A percentile compares a stretch with the other conserved stretches of the same genome.
These are phyloP conservation scores for Digitonthophagus gazella DNA, from an alignment of 2,888 invertebrate genomes.

Conservation along the genomic window DNA sequence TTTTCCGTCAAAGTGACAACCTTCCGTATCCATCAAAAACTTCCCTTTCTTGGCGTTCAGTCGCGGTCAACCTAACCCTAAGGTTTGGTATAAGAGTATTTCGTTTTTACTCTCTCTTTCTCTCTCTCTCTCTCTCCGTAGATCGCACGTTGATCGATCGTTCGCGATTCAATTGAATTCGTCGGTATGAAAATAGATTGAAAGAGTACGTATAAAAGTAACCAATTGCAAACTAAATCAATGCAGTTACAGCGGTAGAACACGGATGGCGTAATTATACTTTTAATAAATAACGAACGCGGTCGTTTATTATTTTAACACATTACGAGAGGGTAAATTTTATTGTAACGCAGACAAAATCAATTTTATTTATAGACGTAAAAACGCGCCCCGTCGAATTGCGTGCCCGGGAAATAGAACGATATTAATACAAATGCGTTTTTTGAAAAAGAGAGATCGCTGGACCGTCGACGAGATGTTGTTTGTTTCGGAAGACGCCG, in stretches of 20 bases:
- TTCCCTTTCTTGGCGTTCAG: background rate
- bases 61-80: background rate
- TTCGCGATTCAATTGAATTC: too few species aligned
- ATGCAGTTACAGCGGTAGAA: background rate
- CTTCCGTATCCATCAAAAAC: background rate
- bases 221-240: background rate
- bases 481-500: slow-evolving; percentile 2
- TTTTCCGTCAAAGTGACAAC: background rate
- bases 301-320: background rate
- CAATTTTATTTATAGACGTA: background rate
- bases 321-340: background rate
- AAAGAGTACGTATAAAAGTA: background rate
- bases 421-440: background rate
- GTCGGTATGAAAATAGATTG: background rate
- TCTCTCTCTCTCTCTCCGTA: background rate
- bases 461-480: background rate
- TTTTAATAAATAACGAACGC: background rate
- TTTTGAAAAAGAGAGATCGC: background rate
- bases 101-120: too few species aligned
- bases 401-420: background rate
- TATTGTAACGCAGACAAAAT: background rate
- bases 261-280: background rate
- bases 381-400: background rate
- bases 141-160: background rate
- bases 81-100: too few species aligned